Conservation (phyloP, 2,797 vertebrate species). For the Myotis vivesi region DNA sequence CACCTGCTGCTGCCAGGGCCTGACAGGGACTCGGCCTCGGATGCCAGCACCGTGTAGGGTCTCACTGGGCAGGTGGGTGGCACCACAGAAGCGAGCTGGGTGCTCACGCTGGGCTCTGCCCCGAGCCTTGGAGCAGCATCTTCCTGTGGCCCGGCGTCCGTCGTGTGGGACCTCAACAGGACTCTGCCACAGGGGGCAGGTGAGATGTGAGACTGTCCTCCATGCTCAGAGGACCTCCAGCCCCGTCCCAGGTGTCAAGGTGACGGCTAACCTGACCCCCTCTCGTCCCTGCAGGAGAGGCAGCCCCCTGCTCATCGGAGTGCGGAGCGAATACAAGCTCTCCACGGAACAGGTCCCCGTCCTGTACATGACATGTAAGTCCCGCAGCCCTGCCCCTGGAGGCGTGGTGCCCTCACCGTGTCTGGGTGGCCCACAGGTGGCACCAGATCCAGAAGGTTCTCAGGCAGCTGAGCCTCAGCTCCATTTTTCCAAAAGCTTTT, state of each 20-base stretch:
- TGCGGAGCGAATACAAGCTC: constrained; percentile 93
- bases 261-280: not conserved
- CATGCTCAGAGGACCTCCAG: not conserved
- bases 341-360: constrained; percentile 92
- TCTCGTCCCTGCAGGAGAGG: constrained; percentile 89
- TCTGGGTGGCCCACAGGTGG: accelerated
- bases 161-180: not conserved
- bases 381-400: not conserved
- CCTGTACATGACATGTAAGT: constrained; percentile 93
- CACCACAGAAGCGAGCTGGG: not conserved
- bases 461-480: not conserved
- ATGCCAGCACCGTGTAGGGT: not conserved
- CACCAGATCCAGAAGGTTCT: not conserved
- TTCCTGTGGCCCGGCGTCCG: not conserved
- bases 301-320: constrained; percentile 95
- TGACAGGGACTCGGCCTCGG: not conserved
- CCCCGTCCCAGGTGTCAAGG: accelerated
- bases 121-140: not conserved
- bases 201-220: not conserved
- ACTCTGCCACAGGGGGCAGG: not conserved
- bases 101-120: not conserved
- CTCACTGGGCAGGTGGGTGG: not conserved
- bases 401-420: not conserved
- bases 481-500: not conserved
- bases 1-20: not conserved